Base-by-base conservation (phyloP, 2,888 invertebrate species). In the Agonum fuliginosum region DNA sequence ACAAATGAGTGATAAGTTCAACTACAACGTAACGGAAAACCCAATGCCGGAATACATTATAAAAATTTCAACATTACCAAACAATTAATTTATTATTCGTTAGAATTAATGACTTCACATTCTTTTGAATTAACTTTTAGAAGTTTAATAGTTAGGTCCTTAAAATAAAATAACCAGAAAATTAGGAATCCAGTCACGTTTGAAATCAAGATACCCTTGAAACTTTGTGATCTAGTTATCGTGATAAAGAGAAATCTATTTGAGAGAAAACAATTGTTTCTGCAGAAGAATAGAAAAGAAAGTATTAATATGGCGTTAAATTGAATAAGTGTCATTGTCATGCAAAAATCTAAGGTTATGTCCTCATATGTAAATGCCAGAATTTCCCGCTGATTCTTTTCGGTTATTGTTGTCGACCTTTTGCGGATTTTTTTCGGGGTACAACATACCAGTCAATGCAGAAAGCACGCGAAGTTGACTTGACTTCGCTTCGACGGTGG, bases 1-100 rank as follows among this genome's bases (percentile, higher is more conserved):
- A 37, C 34, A 34, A 65, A 65, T 65, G 37, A 65, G 12, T 67
- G 37, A 41, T 67, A 67, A 67, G 12, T 67, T 30, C 19, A 41
- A 22, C 2, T 41, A 41, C 12, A 67, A 41, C 41, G 67, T 41
- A 41, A 67, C 37, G 67, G 67, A 67, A 67, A 67, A 67, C 20
- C 67, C 67, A 67, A 6, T 20, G 67, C 27, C 10, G 27, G 54
- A 30, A 30, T 62, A 62, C 12, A 27, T 58, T 30, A 62, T 30
- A 14, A 48, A n/a, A 62, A 62, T 30, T 17, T 62, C 17, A 62
- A 62, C 17, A 30, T 30, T 54, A 54, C 20, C 51, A 51, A 8
- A 54, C 12, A 24, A 54, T 54, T 62, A 27, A 62, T 62, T 62
- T 54, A 54, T 54, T 24, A 22, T 54, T 24, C 54, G 54, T 54